These are phyloP conservation scores for Drosophila bocqueti DNA, from an alignment of 1,140 invertebrate genomes.

Conservation along the genomic window DNA sequence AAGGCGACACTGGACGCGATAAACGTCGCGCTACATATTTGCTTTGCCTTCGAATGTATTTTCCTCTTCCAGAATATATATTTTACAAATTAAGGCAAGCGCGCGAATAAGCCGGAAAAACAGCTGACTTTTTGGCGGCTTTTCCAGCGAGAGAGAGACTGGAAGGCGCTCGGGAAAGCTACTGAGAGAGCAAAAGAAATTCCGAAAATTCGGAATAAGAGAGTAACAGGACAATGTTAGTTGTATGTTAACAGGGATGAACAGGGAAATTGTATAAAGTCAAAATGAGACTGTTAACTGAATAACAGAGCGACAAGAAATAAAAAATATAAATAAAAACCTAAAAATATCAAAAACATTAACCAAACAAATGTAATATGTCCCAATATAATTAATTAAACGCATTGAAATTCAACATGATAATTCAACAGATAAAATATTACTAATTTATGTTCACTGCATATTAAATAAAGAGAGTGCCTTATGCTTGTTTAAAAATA, in stretches of 20 bases:
- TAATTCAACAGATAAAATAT: neutral
- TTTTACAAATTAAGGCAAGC: constrained; percentile 18
- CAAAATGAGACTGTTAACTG: neutral
- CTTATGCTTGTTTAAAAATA: constrained; percentile 13
- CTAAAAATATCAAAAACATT: neutral
- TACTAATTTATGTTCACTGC: neutral
- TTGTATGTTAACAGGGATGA: neutral
- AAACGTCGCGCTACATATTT: constrained; percentile 46
- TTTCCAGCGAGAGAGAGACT: constrained; percentile 48
- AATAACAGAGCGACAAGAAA: neutral
- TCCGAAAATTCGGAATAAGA: constrained; percentile 57
- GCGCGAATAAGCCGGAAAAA: constrained; percentile 16
- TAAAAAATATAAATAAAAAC: neutral
- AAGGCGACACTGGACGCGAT: constrained; percentile 38
- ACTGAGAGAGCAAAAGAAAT: neutral
- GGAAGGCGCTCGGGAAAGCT: constrained; percentile 20
- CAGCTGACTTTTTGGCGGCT: constrained; percentile 72
- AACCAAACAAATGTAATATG: neutral
- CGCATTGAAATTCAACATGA: neutral
- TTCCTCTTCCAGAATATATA: neutral
- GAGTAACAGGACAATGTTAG: constrained; percentile 44
- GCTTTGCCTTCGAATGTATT: constrained; percentile 13
- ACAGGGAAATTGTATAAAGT: neutral
- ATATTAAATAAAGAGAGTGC: neutral
- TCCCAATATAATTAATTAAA: neutral